Percentiles rank a stretch among this genome's conserved stretches.
Conservation (phyloP, 2,888 invertebrate genomes). For the Hedya salicella region DNA sequence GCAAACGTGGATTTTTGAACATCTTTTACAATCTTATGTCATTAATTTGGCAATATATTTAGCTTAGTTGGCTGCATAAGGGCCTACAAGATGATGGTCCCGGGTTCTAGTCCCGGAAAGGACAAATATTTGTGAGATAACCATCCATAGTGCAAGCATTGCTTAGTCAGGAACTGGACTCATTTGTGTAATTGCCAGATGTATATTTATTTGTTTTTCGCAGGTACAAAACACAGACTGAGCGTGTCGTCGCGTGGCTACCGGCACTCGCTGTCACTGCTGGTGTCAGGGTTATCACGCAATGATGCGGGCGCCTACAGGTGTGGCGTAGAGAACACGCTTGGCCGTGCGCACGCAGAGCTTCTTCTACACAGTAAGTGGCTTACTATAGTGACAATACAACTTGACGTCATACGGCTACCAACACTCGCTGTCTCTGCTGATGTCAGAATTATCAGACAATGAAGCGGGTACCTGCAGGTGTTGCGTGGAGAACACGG, state of each 20-base stretch:
- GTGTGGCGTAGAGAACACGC: conserved; percentile 87
- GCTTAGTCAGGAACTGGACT: too few relatives aligned
- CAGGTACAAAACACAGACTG: conserved; percentile 70
- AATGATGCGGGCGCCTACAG: conserved; percentile 88
- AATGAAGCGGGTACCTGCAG: conserved; percentile 88
- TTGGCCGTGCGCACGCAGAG: conserved; percentile 88
- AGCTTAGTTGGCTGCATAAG: too few relatives aligned
- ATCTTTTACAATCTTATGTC: too few relatives aligned
- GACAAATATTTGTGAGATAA: too few relatives aligned
- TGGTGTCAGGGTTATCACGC: conserved; percentile 82
- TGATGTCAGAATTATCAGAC: conserved; percentile 82
- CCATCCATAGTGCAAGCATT: too few relatives aligned
- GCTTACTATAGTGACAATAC: too few relatives aligned
- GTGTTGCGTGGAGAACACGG: conserved; percentile 87
- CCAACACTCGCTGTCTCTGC: conserved; percentile 86
- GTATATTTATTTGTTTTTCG: conserved; percentile 32
- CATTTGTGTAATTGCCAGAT: too few relatives aligned
- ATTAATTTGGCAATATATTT: too few relatives aligned
- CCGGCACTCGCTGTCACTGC: conserved; percentile 86
- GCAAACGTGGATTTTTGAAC: too few relatives aligned
- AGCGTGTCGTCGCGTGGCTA: conserved; percentile 75
- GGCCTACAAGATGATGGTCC: too few relatives aligned
- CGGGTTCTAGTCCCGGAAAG: too few relatives aligned
- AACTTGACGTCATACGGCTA: too few relatives aligned
- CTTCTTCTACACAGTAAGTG: conserved; percentile 87